These are phyloP conservation scores for Abrostola tripartita DNA, from an alignment of 2,888 invertebrate genomes.

Conservation along the genomic window DNA sequence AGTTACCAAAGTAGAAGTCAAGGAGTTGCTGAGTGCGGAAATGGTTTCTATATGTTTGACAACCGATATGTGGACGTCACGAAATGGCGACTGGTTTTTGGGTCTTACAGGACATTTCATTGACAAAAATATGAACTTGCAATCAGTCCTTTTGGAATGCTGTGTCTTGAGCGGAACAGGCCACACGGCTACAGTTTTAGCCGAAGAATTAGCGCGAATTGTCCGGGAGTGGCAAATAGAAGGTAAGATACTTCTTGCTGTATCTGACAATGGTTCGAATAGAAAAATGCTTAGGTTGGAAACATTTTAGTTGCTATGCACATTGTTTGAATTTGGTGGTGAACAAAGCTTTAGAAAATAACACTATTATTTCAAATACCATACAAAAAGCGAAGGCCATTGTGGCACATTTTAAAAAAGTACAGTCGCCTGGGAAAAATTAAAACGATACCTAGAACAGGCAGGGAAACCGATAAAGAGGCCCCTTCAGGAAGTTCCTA, in stretches of 20 bases:
- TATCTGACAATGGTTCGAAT: conserved; percentile 25
- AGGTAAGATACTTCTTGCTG: conserved; percentile 16
- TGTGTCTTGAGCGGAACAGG: conserved; percentile 7
- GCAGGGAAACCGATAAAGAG: no score
- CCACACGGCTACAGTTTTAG: conserved; percentile 13
- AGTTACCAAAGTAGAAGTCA: not conserved
- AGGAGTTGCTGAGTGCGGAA: conserved; percentile 5
- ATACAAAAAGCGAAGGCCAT: no score
- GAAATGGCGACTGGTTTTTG: conserved; percentile 22
- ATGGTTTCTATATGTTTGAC: conserved; percentile 10
- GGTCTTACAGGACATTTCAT: conserved; percentile 19
- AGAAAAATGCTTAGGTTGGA: conserved; percentile 28
- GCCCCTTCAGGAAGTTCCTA: conserved; percentile 53
- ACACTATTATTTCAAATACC: no score
- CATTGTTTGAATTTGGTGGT: conserved; percentile 8
- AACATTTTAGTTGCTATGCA: conserved; percentile 27
- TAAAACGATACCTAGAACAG: no score
- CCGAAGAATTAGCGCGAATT: conserved; percentile 15
- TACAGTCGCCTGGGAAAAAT: no score
- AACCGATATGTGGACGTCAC: conserved; percentile 27
- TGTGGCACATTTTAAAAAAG: no score
- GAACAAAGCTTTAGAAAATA: no score
- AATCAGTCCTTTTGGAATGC: conserved; percentile 4
- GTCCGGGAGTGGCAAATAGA: conserved; percentile 16
- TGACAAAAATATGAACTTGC: conserved; percentile 6